phyloP scores from a whole-genome alignment of 2,888 invertebrate species.

The Vesta saturnalis region DNA sequence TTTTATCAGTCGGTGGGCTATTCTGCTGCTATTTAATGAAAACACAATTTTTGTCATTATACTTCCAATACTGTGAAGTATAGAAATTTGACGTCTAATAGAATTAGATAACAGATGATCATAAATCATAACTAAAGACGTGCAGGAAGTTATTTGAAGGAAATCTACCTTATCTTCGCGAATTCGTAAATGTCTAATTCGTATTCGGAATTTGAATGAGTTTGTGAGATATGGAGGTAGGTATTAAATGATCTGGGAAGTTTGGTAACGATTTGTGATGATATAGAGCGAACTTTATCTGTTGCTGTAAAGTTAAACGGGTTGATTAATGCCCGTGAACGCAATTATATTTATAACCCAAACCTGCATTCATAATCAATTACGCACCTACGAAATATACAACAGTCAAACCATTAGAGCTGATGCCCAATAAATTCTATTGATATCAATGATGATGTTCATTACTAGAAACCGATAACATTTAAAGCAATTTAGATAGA shows the following conservation, averaged over 20 bases:
- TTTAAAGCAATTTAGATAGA: conserved; percentile 17
- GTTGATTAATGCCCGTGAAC: conserved; percentile 33
- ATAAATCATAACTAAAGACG: conserved; percentile 11
- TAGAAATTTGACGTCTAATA: conserved; percentile 1
- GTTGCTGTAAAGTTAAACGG: conserved; percentile 29
- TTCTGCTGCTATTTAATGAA: too few relatives aligned
- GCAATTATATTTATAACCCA: conserved; percentile 26
- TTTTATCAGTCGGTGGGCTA: too few relatives aligned
- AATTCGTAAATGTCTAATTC: conserved; percentile 32
- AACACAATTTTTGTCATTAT: too few relatives aligned
- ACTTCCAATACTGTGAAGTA: not conserved
- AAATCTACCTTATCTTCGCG: conserved; percentile 23
- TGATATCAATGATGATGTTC: conserved; percentile 18
- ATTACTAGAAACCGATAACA: conserved; percentile 10
- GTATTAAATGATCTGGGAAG: conserved; percentile 36
- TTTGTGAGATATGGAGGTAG: conserved; percentile 28
- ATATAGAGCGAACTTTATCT: conserved; percentile 35
- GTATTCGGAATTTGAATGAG: conserved; percentile 31
- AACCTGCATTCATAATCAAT: conserved; percentile 33
- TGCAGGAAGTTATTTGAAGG: conserved; percentile 15
- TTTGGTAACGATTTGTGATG: conserved; percentile 33
- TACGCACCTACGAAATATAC: conserved; percentile 20
- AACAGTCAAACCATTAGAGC: conserved; percentile 19
- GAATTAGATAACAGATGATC: conserved; percentile 9
- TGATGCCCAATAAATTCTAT: conserved; percentile 19